phyloP scores from a whole-genome alignment of 1,140 invertebrate genomes.

The Sminthurides bifidus region DNA sequence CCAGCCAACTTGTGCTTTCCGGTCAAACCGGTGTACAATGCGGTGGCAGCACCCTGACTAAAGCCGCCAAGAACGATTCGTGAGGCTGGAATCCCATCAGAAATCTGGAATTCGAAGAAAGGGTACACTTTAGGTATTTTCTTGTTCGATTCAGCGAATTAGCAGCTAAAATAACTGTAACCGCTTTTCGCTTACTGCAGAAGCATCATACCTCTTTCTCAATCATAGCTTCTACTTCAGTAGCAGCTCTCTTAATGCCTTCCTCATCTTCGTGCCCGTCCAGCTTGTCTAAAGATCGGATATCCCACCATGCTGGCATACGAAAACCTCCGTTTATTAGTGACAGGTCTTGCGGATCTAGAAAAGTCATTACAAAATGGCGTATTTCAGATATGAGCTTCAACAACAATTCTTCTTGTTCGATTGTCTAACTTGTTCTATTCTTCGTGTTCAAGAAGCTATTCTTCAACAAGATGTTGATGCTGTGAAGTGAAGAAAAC shows the following conservation, averaged over 20 bases:
- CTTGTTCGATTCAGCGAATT: neutral
- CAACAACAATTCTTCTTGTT: neutral
- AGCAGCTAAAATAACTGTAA: neutral
- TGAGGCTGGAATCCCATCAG: slow-evolving; percentile 63
- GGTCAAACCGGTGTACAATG: slow-evolving; percentile 71
- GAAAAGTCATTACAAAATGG: slow-evolving; percentile 12
- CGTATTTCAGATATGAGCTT: slow-evolving; percentile 4
- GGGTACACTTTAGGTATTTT: neutral
- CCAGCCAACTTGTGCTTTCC: slow-evolving; percentile 71
- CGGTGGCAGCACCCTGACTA: slow-evolving; percentile 83
- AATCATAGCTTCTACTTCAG: slow-evolving; percentile 69
- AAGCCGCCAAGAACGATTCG: slow-evolving; percentile 69
- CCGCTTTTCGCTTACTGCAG: neutral
- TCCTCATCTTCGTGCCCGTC: slow-evolving; percentile 72
- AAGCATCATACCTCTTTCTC: slow-evolving; percentile 53
- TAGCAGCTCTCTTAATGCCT: slow-evolving; percentile 67
- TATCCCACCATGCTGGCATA: slow-evolving; percentile 98
- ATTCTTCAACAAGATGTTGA: slow-evolving; percentile 12
- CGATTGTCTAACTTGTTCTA: neutral
- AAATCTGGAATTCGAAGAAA: slow-evolving; percentile 25
- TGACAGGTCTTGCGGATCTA: slow-evolving; percentile 64
- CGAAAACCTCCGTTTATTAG: slow-evolving; percentile 79
- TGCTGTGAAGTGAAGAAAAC: slow-evolving; percentile 14
- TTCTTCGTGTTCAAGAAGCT: neutral
- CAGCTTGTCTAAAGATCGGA: slow-evolving; percentile 66